A percentile compares a stretch with the other conserved stretches of the same genome.
Conservation (phyloP, 2,888 invertebrate species). For the Drosophila demipolita region DNA sequence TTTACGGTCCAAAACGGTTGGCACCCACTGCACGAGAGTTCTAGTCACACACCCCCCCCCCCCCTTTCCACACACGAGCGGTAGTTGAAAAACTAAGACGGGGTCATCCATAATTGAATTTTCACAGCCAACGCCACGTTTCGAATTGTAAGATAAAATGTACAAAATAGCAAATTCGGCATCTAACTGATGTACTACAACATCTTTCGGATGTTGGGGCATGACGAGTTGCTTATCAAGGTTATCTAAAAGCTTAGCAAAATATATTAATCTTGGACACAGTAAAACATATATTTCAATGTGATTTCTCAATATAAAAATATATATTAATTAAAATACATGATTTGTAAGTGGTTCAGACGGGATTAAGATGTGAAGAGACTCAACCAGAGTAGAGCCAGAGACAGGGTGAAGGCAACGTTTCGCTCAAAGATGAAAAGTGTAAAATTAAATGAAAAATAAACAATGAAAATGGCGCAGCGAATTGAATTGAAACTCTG, state of each 20-base stretch:
- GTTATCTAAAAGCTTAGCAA: conserved; percentile 1
- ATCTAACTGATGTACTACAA: conserved; percentile 17
- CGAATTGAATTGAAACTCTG: conserved; percentile 75
- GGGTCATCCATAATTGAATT: conserved; percentile 72
- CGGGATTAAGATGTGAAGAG: conserved; percentile 4
- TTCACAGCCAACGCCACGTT: conserved; percentile 52
- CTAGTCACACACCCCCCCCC: neutral
- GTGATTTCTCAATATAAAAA: neutral
- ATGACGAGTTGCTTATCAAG: conserved; percentile 19
- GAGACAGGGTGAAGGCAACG: conserved; percentile 1
- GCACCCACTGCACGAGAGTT: neutral
- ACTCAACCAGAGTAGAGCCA: neutral
- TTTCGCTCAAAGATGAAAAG: conserved; percentile 52
- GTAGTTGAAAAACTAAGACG: neutral
- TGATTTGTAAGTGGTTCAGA: neutral
- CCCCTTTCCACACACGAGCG: conserved; percentile 5
- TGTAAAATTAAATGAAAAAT: conserved; percentile 81
- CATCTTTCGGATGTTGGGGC: conserved; percentile 18
- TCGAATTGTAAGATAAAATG: conserved; percentile 41
- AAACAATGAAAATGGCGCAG: conserved; percentile 77
- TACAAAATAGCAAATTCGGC: conserved; percentile 33
- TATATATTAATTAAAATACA: neutral
- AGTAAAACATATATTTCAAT: neutral
- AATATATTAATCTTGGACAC: no score
- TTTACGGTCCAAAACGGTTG: conserved; percentile 74